Evolutionary conservation across 2,888 invertebrate genomes (phyloP).

Genomic region (Brenthis ino): DNA sequence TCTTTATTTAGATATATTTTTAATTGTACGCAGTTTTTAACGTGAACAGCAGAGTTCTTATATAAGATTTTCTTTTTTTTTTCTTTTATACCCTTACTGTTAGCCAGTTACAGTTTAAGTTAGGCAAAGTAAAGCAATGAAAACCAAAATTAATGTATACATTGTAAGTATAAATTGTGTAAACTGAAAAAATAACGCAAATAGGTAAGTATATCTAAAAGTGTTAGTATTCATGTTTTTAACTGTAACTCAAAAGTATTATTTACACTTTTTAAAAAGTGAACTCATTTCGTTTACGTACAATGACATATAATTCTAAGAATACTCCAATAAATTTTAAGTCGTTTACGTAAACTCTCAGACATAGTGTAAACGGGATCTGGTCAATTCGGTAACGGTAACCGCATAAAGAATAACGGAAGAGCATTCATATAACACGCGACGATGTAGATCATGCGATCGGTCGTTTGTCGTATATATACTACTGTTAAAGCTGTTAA

Average conservation of each 20-base stretch:
- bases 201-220: too few species aligned
- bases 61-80: too few species aligned
- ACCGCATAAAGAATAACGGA: constrained; percentile 59
- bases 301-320: constrained; percentile 30
- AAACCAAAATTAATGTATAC: too few species aligned
- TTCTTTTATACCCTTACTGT: too few species aligned
- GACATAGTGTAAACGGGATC: constrained; percentile 45
- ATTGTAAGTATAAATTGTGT: too few species aligned
- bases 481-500: constrained; percentile 39
- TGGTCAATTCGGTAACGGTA: constrained; percentile 72
- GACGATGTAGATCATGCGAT: constrained; percentile 48
- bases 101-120: too few species aligned
- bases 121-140: too few species aligned
- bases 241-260: not conserved
- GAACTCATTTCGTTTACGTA: constrained; percentile 2
- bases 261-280: not conserved
- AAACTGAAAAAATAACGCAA: too few species aligned
- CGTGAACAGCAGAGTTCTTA: not conserved
- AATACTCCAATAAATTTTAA: constrained; percentile 21
- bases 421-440: constrained; percentile 48
- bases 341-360: constrained; percentile 23
- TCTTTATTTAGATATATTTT: not conserved
- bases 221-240: too few species aligned
- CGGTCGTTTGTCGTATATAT: constrained; percentile 38
- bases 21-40: not conserved